Evolutionary conservation across 2,113 vertebrate genomes (phyloP), one percentile per base, ranked within the genome.

Genomic region (Lepidothrix coronata): DNA sequence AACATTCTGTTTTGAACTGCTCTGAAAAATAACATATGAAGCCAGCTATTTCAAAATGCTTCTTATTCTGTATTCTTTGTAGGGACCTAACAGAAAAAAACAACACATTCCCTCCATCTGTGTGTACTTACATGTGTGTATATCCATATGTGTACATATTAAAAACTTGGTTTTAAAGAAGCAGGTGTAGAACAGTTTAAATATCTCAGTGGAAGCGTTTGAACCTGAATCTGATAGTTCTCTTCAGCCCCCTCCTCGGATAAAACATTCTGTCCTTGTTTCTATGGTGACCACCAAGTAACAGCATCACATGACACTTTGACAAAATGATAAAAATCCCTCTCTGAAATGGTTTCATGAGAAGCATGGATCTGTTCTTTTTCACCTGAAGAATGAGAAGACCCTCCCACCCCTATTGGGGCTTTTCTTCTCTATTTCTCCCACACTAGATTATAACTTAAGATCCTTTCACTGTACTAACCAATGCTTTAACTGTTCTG

Each of bases 211-310:
- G 4, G 68, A 84, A 92, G 41, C 4, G 1, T 73, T 93, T 27
- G 24, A 55, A 71, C 44, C 35, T 0, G 2, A 62, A 20, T 76
- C 9, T 1, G 4, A 30, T 35, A 25, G n/a, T 65, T 86, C 31
- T 77, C 43, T 80, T 84, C 21, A 72, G 46, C 41, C 52, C 67
- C 94, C 55, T 83, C 30, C 11, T 74, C 55, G 22, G 18, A 21
- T 78, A 86, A 88, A 92, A 81, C 20, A 37, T 62, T 80, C 72
- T 71, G 35, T n/a, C 28, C 59, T 78, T 0, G 12, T 95, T 94
- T 81, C 88, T 91, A n/a, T 95, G 85, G 85, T 94, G 76, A 91
- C 52, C 7, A 91, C 52, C 4, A 30, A 88, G 61, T 73, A 89
- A 78, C 55, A 48, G 33, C 49, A 51, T 92, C 57, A 57, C 20